Evolutionary conservation across 2,888 invertebrate species (phyloP), one percentile per base, ranked within the genome.

Genomic region (Polymixis flavicincta): DNA sequence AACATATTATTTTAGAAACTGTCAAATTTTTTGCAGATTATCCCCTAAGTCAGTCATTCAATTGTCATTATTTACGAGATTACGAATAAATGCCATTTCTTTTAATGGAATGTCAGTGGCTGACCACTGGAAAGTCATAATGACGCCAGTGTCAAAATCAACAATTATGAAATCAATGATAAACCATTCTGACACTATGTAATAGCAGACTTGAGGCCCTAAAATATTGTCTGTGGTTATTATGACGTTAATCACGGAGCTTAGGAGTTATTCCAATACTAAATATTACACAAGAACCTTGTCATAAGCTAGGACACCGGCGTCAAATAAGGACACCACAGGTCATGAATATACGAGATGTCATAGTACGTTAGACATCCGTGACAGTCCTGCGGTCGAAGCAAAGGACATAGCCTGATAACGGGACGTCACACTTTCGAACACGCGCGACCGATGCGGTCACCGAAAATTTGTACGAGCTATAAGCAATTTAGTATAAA

Each of bases 341-440:
- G 55, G 17, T 61, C 69, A 73, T 78, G 32, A 83, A 67, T 73
- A 70, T 78, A 81, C 79, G 73, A 69, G 9, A 52, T n/a, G 69
- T 57, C 54, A 63, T 69, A 83, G 79, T 79, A 79, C 22, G 57
- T 77, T 64, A 63, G 61, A 78, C 64, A 67, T 59, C 67, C 57
- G 59, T 70, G 79, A 83, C 83, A 74, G 63, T 50, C 8, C 61
- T 83, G 80, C 14, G 80, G 80, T 83, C 14, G 66, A 28, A 71
- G 61, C 48, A 66, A 73, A 73, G 55, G 73, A 73, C 66, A 17
- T 3, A 52, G 14, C 25, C n/a, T 9, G 74, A 74, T 79, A 79
- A 59, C 52, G 28, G 7, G n/a, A 72, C 28, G 60, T 73, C 45
- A 8, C 60, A 78, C 67, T 77, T 66, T 59, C 37, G 28, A 73